Evolutionary conservation across 2,888 invertebrate genomes (phyloP).

Genomic region (Leptarthrus brevirostris): DNA sequence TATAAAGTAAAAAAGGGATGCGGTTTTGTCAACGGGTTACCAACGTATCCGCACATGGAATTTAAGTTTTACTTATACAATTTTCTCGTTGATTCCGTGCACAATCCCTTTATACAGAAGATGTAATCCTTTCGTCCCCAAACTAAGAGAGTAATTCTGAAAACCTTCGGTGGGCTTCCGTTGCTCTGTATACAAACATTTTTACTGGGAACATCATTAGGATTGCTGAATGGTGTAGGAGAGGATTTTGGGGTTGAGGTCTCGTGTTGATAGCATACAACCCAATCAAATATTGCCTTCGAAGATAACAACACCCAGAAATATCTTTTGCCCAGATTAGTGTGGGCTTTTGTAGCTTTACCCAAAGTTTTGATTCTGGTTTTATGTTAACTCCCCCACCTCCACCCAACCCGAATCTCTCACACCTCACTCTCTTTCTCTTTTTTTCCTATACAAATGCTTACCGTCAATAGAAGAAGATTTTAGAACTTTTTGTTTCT

Average conservation of each 20-base stretch:
- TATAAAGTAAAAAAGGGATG: constrained; percentile 12
- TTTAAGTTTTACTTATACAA: constrained; percentile 20
- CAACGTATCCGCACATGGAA: constrained; percentile 11
- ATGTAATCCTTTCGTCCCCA: constrained; percentile 15
- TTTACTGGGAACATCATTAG: neutral
- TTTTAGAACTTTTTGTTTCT: no score
- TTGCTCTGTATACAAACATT: neutral
- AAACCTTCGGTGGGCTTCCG: neutral
- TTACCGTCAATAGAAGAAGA: no score
- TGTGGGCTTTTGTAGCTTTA: constrained; percentile 8
- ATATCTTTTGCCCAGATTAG: constrained; percentile 13
- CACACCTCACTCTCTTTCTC: neutral
- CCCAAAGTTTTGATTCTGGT: neutral
- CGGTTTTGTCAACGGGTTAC: constrained; percentile 15
- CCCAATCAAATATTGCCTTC: constrained; percentile 18
- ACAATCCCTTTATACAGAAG: constrained; percentile 1
- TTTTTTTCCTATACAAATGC: neutral
- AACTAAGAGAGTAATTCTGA: neutral
- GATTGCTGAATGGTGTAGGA: no score
- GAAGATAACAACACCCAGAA: constrained; percentile 12
- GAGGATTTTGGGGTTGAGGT: neutral
- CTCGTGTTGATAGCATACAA: constrained; percentile 7
- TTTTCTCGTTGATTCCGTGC: constrained; percentile 11
- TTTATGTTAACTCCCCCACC: neutral
- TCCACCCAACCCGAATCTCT: neutral